Percentiles rank a stretch among this genome's conserved stretches.
Evolutionary conservation across 2,888 invertebrate genomes (phyloP).

Genomic region (Chalcis sispes): DNA sequence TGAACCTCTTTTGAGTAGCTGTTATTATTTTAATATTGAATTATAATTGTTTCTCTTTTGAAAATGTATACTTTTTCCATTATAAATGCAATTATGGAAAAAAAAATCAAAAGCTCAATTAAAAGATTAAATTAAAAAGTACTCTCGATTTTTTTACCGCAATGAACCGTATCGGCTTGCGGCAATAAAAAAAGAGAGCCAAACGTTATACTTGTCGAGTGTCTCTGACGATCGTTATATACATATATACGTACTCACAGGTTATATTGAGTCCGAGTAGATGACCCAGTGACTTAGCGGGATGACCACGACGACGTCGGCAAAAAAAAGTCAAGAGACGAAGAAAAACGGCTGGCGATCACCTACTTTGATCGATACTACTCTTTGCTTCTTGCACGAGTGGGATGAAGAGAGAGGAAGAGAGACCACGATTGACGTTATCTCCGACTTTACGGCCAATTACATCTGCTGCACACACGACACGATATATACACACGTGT

Average conservation of each 20-base stretch:
- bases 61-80: too few species aligned
- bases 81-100: too few species aligned
- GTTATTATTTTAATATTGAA: too few species aligned
- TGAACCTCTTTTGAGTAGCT: too few species aligned
- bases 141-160: background rate
- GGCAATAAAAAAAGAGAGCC: background rate
- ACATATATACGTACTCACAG: slow-evolving; percentile 35
- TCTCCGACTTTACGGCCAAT: slow-evolving; percentile 46
- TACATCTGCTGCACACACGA: slow-evolving; percentile 35
- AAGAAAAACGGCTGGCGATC: slow-evolving; percentile 43
- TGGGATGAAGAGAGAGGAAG: too few species aligned
- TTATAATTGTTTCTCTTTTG: too few species aligned
- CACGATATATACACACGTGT: background rate
- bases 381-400: background rate
- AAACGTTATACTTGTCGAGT: background rate
- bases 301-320: background rate
- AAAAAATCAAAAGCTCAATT: slow-evolving; percentile 5
- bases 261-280: slow-evolving; percentile 36
- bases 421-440: slow-evolving; percentile 30
- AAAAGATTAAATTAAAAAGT: slow-evolving; percentile 26
- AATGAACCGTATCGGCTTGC: slow-evolving; percentile 11
- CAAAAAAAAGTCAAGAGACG: too few species aligned
- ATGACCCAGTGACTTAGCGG: slow-evolving; percentile 45
- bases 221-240: background rate
- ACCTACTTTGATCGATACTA: slow-evolving; percentile 28